Conservation (phyloP, 2,797 vertebrate genomes). For the Danio jaintianensis region DNA sequence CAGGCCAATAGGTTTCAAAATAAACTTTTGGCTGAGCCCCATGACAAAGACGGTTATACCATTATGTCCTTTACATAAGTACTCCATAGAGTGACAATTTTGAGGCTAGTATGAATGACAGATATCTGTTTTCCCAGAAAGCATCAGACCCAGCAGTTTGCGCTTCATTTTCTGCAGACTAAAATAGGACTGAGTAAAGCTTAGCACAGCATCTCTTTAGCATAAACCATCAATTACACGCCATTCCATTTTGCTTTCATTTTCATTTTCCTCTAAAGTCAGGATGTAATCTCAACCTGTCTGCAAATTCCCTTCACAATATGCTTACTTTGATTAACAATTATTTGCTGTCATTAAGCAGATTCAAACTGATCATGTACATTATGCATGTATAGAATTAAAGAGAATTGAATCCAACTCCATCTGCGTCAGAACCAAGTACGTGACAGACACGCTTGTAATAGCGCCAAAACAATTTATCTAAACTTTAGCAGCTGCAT, state of each 20-base stretch:
- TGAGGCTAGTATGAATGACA: not conserved
- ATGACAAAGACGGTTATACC: conserved; percentile 7
- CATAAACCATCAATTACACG: conserved; percentile 22
- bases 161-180: conserved; percentile 8
- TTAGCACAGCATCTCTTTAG: conserved; percentile 10
- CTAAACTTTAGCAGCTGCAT: conserved; percentile 58
- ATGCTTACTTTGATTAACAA: not conserved
- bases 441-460: conserved; percentile 49
- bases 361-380: conserved; percentile 12
- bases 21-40: conserved; percentile 33
- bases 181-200: conserved; percentile 8
- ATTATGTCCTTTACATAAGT: conserved; percentile 7
- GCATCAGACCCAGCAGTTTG: not conserved
- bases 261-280: conserved; percentile 24
- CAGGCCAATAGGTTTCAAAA: conserved; percentile 27
- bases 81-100: not conserved
- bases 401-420: conserved; percentile 40
- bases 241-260: conserved; percentile 19
- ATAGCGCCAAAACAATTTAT: conserved; percentile 56
- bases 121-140: conserved; percentile 13
- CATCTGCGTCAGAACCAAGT: conserved; percentile 40
- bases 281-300: conserved; percentile 9
- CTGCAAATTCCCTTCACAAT: conserved; percentile 2
- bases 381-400: conserved; percentile 8
- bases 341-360: conserved; percentile 11